Percentiles rank a stretch among this genome's conserved stretches.
Conservation (phyloP, 2,113 vertebrate genomes). For the Polypterus senegalus region DNA sequence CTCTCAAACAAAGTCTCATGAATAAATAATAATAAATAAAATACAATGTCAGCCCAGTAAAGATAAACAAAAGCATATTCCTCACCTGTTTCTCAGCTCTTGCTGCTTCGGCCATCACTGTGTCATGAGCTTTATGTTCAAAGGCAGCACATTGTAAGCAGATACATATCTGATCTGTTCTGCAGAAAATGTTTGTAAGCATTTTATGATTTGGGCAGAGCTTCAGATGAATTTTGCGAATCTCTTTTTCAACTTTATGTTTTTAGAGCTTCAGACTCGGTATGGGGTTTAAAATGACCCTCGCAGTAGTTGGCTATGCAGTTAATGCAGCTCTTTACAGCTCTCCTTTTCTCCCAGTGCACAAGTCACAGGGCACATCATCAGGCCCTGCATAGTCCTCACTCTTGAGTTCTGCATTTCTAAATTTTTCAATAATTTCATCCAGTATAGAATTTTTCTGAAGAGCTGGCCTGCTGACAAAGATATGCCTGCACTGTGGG, state of each 20-base stretch:
- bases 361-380: constrained; percentile 8
- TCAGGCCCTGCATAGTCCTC: neutral
- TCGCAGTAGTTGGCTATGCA: constrained; percentile 11
- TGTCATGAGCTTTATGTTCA: neutral
- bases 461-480: neutral
- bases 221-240: neutral
- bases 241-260: constrained; percentile 1
- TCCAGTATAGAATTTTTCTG: neutral
- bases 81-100: neutral
- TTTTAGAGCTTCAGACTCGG: neutral
- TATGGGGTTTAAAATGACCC: constrained; percentile 7
- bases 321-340: constrained; percentile 7
- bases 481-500: constrained; percentile 4
- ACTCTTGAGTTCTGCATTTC: neutral
- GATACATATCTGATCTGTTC: constrained; percentile 1
- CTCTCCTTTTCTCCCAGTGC: constrained; percentile 8
- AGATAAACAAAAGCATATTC: too few species aligned
- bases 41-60: too few species aligned
- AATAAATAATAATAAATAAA: too few species aligned
- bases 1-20: too few species aligned
- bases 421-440: neutral
- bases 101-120: neutral
- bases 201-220: constrained; percentile 2
- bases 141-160: neutral
- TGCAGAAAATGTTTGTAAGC: constrained; percentile 11